These are phyloP conservation scores for Turdus rufiventris DNA, from an alignment of 2,113 vertebrate species.

Conservation along the genomic window DNA sequence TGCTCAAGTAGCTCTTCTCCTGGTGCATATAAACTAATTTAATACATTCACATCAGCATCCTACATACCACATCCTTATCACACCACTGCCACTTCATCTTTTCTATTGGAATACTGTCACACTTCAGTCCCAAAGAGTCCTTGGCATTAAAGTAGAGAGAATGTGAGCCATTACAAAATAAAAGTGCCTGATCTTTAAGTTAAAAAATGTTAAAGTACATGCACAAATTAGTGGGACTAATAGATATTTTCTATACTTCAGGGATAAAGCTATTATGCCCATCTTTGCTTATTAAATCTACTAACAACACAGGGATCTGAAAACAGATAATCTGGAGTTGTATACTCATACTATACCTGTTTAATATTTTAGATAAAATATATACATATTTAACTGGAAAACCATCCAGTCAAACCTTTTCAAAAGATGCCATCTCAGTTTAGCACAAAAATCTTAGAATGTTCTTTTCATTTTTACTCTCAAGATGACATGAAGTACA, in stretches of 20 bases:
- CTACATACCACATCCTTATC: background rate
- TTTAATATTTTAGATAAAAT: background rate
- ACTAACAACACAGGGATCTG: background rate
- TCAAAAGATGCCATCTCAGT: background rate
- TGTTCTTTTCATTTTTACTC: slow-evolving; percentile 16
- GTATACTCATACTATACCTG: background rate
- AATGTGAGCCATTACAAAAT: background rate
- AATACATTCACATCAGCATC: slow-evolving; percentile 26
- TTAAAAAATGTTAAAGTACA: background rate
- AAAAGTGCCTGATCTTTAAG: background rate
- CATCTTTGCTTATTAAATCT: background rate
- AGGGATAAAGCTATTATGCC: background rate
- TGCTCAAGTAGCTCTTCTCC: slow-evolving; percentile 28
- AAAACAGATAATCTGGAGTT: background rate
- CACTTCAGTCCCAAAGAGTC: background rate
- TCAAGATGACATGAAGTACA: background rate
- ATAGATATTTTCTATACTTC: background rate
- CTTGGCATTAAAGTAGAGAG: background rate
- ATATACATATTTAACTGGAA: slow-evolving; percentile 2
- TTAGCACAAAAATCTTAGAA: background rate
- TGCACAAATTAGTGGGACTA: background rate
- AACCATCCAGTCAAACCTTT: slow-evolving; percentile 3
- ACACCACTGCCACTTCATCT: background rate
- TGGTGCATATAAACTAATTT: slow-evolving; percentile 41
- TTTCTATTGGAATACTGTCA: background rate